Evolutionary conservation across 2,888 invertebrate genomes (phyloP), one percentile per base, ranked within the genome.

Genomic region (Chalcosyrphus nemorum): DNA sequence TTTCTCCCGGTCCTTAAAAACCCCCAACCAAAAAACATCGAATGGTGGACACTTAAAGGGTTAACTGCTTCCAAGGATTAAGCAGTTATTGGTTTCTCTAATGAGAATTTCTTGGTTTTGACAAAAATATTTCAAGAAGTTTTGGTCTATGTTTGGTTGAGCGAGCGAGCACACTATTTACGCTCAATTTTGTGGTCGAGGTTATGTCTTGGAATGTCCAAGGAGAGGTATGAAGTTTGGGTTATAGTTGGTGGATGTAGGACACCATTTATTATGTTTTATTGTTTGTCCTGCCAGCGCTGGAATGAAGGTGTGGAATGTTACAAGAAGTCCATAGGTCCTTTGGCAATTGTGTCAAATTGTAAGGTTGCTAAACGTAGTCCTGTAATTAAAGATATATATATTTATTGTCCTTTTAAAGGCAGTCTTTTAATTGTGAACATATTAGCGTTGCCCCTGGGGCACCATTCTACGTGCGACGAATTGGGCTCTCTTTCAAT

Each of bases 1-100:
- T 80, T 63, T 35, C n/a, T 35, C 74, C 54, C 7, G 13, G 47
- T 6, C 15, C n/a, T n/a, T n/a, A n/a, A 47, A 71, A 70, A 75
- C 29, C 74, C 78, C 84, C n/a, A n/a, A n/a, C n/a, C n/a, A n/a
- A n/a, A n/a, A 80, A 80, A 29, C 59, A 19, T 57, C 43, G 74
- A 72, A 52, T 27, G 17, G 63, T 50, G 81, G 65, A 59, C 74
- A 84, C 38, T 63, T 57, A 35, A 47, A 65, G 56, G 72, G 78
- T 81, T 81, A 81, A 82, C 81, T 72, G 41, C 56, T 77, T 65
- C 52, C 59, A 68, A 87, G 86, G 88, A 91, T 90, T 88, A 90
- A 91, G 90, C 89, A 90, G 90, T 91, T 91, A 90, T 90, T 89
- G 89, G 90, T 89, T 88, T 87, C 87, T 88, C 89, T 91, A 91